Base-by-base conservation (phyloP, 2,113 vertebrate species). In the Camarhynchus parvulus region DNA sequence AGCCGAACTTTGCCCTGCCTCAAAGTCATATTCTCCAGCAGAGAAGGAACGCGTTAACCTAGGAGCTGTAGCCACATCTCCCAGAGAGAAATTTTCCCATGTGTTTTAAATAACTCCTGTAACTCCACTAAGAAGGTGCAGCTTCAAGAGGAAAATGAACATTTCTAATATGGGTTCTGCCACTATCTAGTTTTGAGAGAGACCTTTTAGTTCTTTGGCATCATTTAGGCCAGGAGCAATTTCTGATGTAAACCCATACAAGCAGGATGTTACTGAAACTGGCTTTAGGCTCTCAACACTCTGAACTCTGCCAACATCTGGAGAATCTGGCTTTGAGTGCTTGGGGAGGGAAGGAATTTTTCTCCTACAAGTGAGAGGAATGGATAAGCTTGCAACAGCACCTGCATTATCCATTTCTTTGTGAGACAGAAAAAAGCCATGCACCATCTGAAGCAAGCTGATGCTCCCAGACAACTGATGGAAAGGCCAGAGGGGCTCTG, bases 261-360 rank as follows among this genome's bases (percentile, higher is more conserved):
- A 83, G 52, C 28, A 63, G 79, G 90, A 89, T 75, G 87, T 92
- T 78, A 59, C 61, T 53, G 79, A 81, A 95, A 74, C 79, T 75
- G 79, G 64, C 44, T 86, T 69, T 73, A 74, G 79, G 72, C 63
- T 94, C 77, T 94, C 75, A 76, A 23, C 69, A 80, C 64, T 25
- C 75, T 77, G 68, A 91, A 52, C 79, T 94, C 73, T 86, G 92
- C 85, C 90, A 95, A 61, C 96, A 93, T 94, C 95, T 96, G 93
- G 94, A 92, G 76, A 94, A 93, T 94, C 88, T 88, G 85, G 56
- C 85, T 88, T 72, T 73, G 67, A 92, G 92, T 28, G 63, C 79
- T 68, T 33, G 18, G 53, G 85, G 90, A 95, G 85, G 47, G 76
- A 88, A 95, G 83, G 90, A 94, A 93, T 97, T 93, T 95, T 94